Evolutionary conservation across 2,113 vertebrate species (phyloP).

Genomic region (Bubo bubo): DNA sequence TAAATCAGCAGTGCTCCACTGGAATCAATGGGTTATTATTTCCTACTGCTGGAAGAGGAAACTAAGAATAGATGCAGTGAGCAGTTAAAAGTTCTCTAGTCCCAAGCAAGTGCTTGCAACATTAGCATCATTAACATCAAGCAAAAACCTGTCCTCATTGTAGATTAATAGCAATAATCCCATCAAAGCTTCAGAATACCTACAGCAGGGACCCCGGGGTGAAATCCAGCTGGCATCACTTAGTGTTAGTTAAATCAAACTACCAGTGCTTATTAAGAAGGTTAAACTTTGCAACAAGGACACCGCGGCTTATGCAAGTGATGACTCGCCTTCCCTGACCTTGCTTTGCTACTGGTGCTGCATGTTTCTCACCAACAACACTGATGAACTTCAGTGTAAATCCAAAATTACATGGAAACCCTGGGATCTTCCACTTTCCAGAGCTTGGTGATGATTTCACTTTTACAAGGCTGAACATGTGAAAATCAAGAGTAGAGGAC

Average conservation of each 20-base stretch:
- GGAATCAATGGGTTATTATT: conserved; percentile 4
- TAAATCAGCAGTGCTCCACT: conserved; percentile 10
- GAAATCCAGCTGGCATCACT: not conserved
- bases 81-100: conserved; percentile 17
- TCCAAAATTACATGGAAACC: accelerated
- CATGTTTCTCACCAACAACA: accelerated
- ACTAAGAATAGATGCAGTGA: not conserved
- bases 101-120: not conserved
- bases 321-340: not conserved
- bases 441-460: not conserved
- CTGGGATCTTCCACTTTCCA: not conserved
- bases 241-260: not conserved
- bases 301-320: not conserved
- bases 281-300: not conserved
- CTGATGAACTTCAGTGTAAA: not conserved
- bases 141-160: not conserved
- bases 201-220: not conserved
- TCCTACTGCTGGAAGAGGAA: conserved; percentile 6
- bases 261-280: not conserved
- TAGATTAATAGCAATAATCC: not conserved
- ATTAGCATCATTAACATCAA: not conserved
- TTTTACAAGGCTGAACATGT: not conserved
- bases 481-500: not conserved
- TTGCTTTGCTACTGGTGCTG: not conserved
- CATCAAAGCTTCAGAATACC: not conserved